These are phyloP conservation scores for Sebastes fasciatus DNA, from an alignment of 2,113 vertebrate species.

Conservation along the genomic window DNA sequence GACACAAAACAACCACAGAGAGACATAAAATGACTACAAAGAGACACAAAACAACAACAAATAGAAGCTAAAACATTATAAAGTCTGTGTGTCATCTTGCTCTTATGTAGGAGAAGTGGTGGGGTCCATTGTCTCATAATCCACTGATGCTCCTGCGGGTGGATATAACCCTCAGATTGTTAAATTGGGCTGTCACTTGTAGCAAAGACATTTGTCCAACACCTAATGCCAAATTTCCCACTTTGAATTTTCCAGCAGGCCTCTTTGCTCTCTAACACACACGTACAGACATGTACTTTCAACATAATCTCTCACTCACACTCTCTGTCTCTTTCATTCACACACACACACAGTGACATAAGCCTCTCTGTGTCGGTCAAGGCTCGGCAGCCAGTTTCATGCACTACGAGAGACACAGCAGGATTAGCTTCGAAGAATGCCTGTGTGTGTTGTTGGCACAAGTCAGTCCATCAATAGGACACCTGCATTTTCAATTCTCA, in stretches of 20 bases:
- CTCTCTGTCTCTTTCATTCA: no score
- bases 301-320: not conserved
- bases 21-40: no score
- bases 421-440: slow-evolving; percentile 41
- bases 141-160: no score
- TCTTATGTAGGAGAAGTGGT: no score
- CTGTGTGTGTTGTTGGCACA: slow-evolving; percentile 14
- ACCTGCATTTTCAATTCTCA: slow-evolving; percentile 20
- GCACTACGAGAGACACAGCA: slow-evolving; percentile 18
- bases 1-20: no score
- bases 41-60: no score
- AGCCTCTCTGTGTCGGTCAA: slow-evolving; percentile 12
- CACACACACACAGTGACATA: slow-evolving; percentile 30
- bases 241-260: not conserved
- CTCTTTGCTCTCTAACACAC: not conserved
- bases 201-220: not conserved
- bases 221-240: not conserved
- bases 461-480: slow-evolving; percentile 29
- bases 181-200: not conserved
- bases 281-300: not conserved
- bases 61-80: no score
- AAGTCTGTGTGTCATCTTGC: no score
- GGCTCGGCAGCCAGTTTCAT: slow-evolving; percentile 36
- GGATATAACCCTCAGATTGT: no score
- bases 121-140: no score